Evolutionary conservation across 1,140 invertebrate genomes (phyloP).

Genomic region (Cydia amplana): DNA sequence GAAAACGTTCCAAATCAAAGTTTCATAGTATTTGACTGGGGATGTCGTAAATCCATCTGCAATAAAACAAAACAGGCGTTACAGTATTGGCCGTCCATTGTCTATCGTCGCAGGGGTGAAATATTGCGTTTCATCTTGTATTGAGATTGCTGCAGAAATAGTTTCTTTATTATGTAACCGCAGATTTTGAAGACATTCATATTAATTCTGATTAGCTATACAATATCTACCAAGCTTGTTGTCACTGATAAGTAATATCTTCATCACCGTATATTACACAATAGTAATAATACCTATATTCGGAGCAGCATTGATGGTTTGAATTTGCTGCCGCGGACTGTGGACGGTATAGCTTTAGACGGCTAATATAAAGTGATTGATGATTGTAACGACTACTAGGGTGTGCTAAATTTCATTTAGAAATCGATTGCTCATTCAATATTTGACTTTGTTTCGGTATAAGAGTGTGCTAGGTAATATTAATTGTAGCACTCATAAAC

Average conservation of each 20-base stretch:
- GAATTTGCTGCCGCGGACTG: neutral
- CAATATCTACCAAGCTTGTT: too few species aligned
- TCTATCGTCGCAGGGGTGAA: slow-evolving; percentile 43
- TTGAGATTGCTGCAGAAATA: slow-evolving; percentile 31
- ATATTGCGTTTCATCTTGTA: slow-evolving; percentile 41
- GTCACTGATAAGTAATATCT: too few species aligned
- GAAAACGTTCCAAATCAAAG: slow-evolving; percentile 28
- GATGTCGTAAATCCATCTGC: slow-evolving; percentile 28
- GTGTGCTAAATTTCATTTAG: slow-evolving; percentile 59
- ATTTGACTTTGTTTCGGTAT: slow-evolving; percentile 35
- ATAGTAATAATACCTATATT: neutral
- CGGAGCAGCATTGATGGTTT: slow-evolving; percentile 8
- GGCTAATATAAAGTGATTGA: slow-evolving; percentile 54
- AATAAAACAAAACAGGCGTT: slow-evolving; percentile 27
- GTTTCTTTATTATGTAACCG: slow-evolving; percentile 3
- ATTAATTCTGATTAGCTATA: neutral
- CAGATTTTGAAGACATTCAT: neutral
- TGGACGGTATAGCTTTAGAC: slow-evolving; percentile 1
- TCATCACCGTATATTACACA: neutral
- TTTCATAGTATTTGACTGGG: slow-evolving; percentile 32
- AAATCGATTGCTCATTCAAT: slow-evolving; percentile 62
- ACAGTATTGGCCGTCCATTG: slow-evolving; percentile 25
- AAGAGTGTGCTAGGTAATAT: neutral
- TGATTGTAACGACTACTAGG: slow-evolving; percentile 42
- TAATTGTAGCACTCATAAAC: too few species aligned